Evolutionary conservation across 53 echinoderm and acorn worm genomes (phyloP).

Genomic region (Arbacia lixula): DNA sequence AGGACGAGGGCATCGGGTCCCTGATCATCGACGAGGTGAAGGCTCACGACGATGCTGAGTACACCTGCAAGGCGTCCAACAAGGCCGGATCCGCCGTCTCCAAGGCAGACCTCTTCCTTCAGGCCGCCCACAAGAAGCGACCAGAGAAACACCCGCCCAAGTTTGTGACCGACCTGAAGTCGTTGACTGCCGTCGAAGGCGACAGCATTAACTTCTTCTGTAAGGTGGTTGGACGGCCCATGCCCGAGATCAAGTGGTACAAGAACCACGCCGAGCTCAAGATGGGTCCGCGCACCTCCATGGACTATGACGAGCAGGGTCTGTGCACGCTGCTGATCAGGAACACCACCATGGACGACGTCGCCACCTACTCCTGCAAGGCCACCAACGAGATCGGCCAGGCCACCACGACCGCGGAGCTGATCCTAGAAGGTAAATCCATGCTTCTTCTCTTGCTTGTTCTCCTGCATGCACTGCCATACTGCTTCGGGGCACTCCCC

Average conservation of each 20-base stretch:
- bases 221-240: constrained; percentile 79
- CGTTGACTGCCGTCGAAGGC: constrained; percentile 70
- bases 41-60: constrained; percentile 88
- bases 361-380: constrained; percentile 79
- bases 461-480: constrained; percentile 66
- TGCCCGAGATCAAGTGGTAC: constrained; percentile 94
- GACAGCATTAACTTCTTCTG: constrained; percentile 90
- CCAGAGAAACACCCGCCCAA: constrained; percentile 78
- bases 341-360: constrained; percentile 66
- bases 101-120: constrained; percentile 90
- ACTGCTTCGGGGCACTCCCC: constrained; percentile 46
- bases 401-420: constrained; percentile 79
- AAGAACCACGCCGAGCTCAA: constrained; percentile 82
- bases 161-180: constrained; percentile 75
- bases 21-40: constrained; percentile 82
- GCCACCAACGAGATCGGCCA: constrained; percentile 85
- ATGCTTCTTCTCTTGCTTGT: constrained; percentile 52
- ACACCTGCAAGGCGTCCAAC: constrained; percentile 94
- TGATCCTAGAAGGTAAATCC: constrained; percentile 93
- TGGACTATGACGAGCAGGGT: constrained; percentile 85
- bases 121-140: constrained; percentile 81
- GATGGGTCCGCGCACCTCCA: constrained; percentile 66
- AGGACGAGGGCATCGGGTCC: constrained; percentile 87
- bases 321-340: constrained; percentile 86
- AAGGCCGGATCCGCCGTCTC: constrained; percentile 91